phyloP scores from a whole-genome alignment of 2,797 vertebrate species.

The Masticophis lateralis region DNA sequence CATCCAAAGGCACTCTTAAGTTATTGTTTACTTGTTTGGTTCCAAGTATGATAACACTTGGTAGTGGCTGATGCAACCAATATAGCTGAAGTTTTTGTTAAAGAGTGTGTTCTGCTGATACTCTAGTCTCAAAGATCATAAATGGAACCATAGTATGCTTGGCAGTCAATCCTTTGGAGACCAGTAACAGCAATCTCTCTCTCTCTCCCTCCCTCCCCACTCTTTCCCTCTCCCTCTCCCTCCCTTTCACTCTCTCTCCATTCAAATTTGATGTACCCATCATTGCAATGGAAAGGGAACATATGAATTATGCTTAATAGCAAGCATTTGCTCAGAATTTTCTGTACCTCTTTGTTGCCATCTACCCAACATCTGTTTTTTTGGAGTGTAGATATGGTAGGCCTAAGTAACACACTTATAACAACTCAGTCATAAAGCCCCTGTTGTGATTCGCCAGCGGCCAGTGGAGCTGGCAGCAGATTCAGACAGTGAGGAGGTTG shows the following conservation, averaged over 20 bases:
- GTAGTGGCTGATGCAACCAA: neutral
- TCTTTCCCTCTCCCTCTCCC: neutral
- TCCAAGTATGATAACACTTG: neutral
- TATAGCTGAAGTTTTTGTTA: neutral
- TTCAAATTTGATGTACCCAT: neutral
- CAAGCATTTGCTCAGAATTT: neutral
- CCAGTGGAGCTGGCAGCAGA: no score
- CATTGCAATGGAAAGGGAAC: neutral
- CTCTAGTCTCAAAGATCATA: neutral
- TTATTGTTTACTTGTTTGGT: neutral
- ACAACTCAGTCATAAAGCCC: neutral
- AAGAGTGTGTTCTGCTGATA: neutral
- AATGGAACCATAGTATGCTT: neutral
- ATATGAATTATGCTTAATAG: neutral
- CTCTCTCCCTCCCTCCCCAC: fast-evolving
- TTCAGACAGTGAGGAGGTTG: no score
- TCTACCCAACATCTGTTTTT: neutral
- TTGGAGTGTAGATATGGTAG: neutral
- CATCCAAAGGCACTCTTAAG: neutral
- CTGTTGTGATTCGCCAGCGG: no score
- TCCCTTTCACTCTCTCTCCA: no score
- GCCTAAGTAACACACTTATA: neutral
- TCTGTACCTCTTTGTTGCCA: neutral
- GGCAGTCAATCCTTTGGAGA: neutral
- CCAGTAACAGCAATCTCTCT: neutral